A percentile compares a stretch with the other conserved stretches of the same genome.
Conservation (phyloP, 2,888 invertebrate species). For the Drosophila nr. perissopoda region DNA sequence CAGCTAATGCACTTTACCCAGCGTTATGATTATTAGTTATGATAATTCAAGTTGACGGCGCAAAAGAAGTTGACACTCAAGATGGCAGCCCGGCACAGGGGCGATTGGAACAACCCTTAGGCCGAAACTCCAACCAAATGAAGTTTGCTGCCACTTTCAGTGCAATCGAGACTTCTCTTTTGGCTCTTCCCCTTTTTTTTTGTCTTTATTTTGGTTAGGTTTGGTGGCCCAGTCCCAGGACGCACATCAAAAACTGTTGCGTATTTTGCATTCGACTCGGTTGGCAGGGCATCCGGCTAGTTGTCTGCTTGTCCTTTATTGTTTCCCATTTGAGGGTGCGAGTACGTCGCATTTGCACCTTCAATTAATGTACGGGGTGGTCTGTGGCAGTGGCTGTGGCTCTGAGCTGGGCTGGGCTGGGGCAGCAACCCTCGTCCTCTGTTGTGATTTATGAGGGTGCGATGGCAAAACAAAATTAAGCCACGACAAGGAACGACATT, state of each 20-base stretch:
- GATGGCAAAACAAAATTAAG: constrained; percentile 79
- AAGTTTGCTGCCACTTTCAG: constrained; percentile 50
- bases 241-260: constrained; percentile 80
- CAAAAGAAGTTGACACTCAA: constrained; percentile 72
- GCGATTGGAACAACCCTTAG: constrained; percentile 56
- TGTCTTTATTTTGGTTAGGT: constrained; percentile 3
- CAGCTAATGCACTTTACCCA: constrained; percentile 62
- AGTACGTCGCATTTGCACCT: constrained; percentile 79
- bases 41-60: constrained; percentile 75
- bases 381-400: constrained; percentile 6
- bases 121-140: constrained; percentile 42
- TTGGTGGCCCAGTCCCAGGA: constrained; percentile 53
- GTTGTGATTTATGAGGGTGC: constrained; percentile 80
- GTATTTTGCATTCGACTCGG: constrained; percentile 72
- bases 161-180: constrained; percentile 61
- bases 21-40: constrained; percentile 78
- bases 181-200: constrained; percentile 4
- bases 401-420: not conserved
- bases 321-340: constrained; percentile 75
- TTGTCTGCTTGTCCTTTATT: constrained; percentile 61
- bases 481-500: constrained; percentile 73
- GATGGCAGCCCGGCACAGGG: constrained; percentile 35
- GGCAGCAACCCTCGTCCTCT: constrained; percentile 37
- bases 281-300: constrained; percentile 48
- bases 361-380: constrained; percentile 70